Evolutionary conservation across 2,797 vertebrate genomes (phyloP).

Genomic region (Spea hammondii): DNA sequence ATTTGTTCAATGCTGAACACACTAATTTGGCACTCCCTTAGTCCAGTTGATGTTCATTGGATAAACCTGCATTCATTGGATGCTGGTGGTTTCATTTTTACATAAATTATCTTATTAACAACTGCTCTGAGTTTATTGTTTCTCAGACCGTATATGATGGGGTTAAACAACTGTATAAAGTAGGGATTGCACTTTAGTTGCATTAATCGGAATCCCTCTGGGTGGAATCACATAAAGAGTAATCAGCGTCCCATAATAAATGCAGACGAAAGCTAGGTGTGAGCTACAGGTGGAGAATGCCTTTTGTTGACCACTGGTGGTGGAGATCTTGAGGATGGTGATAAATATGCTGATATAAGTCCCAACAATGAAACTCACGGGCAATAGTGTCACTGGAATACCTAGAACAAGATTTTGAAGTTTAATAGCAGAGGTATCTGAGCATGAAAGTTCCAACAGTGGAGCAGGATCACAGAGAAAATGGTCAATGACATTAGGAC

Average conservation of each 20-base stretch:
- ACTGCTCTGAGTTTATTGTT: background rate
- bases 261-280: background rate
- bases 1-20: too few species aligned
- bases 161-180: conserved; percentile 4
- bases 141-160: conserved; percentile 1
- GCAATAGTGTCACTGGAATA: background rate
- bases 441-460: background rate
- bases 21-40: too few species aligned
- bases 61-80: too few species aligned
- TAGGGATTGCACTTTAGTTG: background rate
- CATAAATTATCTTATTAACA: background rate
- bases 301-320: background rate
- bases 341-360: background rate
- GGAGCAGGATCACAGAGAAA: conserved; percentile 7
- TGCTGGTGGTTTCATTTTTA: too few species aligned
- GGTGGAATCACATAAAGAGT: background rate
- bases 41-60: too few species aligned
- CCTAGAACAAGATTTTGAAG: background rate
- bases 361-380: background rate
- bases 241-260: background rate
- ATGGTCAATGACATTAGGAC: background rate
- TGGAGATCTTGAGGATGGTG: background rate
- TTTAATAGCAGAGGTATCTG: background rate
- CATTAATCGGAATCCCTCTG: background rate
- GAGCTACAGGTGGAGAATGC: conserved; percentile 17